Conservation (phyloP, 1,140 invertebrate genomes). For the Schlechtendalia chinensis region DNA sequence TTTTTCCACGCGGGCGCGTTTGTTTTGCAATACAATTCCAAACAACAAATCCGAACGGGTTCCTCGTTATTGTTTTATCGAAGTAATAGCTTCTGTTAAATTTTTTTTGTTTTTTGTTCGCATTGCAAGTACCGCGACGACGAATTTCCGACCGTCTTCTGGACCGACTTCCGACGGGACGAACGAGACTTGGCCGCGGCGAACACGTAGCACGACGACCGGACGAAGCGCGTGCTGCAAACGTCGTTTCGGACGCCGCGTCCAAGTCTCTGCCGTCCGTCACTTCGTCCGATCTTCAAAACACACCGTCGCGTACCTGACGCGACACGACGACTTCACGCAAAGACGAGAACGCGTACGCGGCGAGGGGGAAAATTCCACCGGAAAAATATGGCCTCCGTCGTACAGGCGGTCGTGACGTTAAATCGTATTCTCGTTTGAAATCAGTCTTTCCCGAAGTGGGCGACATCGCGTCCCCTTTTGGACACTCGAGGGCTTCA, state of each 20-base stretch:
- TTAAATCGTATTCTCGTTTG: too few relatives aligned
- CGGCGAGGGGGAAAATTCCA: too few relatives aligned
- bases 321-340: slow-evolving; percentile 51
- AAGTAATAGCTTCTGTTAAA: neutral
- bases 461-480: too few relatives aligned
- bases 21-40: slow-evolving; percentile 32
- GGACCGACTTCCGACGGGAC: neutral
- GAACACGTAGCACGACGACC: too few relatives aligned
- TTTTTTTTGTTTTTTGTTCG: neutral
- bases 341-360: too few relatives aligned
- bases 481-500: too few relatives aligned
- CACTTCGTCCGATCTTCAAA: neutral
- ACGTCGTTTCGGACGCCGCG: neutral
- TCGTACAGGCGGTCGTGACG: too few relatives aligned
- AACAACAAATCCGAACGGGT: slow-evolving; percentile 37
- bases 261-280: slow-evolving; percentile 24
- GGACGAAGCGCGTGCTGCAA: neutral
- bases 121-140: neutral
- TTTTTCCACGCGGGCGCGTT: slow-evolving; percentile 2
- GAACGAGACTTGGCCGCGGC: too few relatives aligned
- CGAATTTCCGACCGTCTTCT: neutral
- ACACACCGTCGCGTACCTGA: slow-evolving; percentile 26
- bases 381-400: too few relatives aligned
- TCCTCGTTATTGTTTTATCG: slow-evolving; percentile 36
- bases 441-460: too few relatives aligned